Evolutionary conservation across 2,888 invertebrate genomes (phyloP), one percentile per base, ranked within the genome.

Genomic region (Junonia oenone): DNA sequence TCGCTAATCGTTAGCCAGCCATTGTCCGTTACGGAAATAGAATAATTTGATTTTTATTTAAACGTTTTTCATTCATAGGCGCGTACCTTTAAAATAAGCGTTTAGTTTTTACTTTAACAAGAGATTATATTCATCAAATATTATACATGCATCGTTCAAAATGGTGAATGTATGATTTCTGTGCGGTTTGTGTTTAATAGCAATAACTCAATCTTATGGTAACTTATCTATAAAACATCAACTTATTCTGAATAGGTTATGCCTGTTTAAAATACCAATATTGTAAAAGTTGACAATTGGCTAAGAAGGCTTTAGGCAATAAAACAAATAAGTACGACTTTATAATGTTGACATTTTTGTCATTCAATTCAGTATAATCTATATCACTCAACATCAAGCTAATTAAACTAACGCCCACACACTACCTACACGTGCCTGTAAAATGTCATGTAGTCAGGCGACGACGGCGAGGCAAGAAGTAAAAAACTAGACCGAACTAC

Each of bases 21-120:
- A 70, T 74, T 71, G 73, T 74, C 73, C 78, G 83, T 78, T 81
- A 83, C 81, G 83, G 81, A 78, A 82, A 76, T 75, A 71, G 56
- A 56, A 53, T 54, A 62, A 59, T 62, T 51, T 51, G 38, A 52
- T 58, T 54, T 40, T 56, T 62, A 55, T 52, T 40, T 53, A 50
- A 55, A 54, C 51, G 47, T 50, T 31, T 43, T 56, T 56, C 51
- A 59, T 60, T 58, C 55, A 59, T 61, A 55, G 52, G 37, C 33
- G 40, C 43, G 2, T 26, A 43, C 22, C n/a, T 15, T 48, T 8
- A 15, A 29, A 43, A 38, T 43, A 29, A 40, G 22, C 33, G 31
- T 27, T 17, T 52, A 33, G 14, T 51, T 11, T 26, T 13, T 51
- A 37, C 6, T 51, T 35, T 45, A 31, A 43, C 26, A 6, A 43